These are phyloP conservation scores for Harpalus rufipes DNA, from an alignment of 2,888 invertebrate genomes.

Conservation along the genomic window DNA sequence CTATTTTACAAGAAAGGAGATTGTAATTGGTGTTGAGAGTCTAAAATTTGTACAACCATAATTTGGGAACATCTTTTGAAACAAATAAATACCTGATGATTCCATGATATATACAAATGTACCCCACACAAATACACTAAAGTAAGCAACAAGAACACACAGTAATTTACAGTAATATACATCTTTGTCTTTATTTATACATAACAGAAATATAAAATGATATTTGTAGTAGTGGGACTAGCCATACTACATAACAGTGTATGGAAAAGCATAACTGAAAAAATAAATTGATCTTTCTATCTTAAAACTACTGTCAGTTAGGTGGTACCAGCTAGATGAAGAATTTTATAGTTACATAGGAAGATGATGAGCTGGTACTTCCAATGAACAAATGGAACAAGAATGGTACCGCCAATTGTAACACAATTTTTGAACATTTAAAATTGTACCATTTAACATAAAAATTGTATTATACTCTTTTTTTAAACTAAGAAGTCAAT, in stretches of 20 bases:
- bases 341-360: background rate
- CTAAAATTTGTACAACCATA: too few relatives aligned
- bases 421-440: too few relatives aligned
- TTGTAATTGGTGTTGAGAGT: too few relatives aligned
- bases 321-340: background rate
- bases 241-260: conserved; percentile 42
- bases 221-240: conserved; percentile 53
- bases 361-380: background rate
- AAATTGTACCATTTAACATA: too few relatives aligned
- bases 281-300: conserved; percentile 17
- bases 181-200: conserved; percentile 56
- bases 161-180: conserved; percentile 54
- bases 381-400: too few relatives aligned
- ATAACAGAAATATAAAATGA: conserved; percentile 52
- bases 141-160: conserved; percentile 41
- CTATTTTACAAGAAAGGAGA: too few relatives aligned
- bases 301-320: background rate
- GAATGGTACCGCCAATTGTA: too few relatives aligned
- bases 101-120: conserved; percentile 33
- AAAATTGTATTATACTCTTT: too few relatives aligned
- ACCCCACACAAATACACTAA: conserved; percentile 17
- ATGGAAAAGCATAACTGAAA: conserved; percentile 17
- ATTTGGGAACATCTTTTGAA: too few relatives aligned
- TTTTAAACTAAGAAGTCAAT: too few relatives aligned
- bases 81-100: conserved; percentile 7